Evolutionary conservation across 1,140 invertebrate species (phyloP).

Genomic region (Brachionus manjavacas): DNA sequence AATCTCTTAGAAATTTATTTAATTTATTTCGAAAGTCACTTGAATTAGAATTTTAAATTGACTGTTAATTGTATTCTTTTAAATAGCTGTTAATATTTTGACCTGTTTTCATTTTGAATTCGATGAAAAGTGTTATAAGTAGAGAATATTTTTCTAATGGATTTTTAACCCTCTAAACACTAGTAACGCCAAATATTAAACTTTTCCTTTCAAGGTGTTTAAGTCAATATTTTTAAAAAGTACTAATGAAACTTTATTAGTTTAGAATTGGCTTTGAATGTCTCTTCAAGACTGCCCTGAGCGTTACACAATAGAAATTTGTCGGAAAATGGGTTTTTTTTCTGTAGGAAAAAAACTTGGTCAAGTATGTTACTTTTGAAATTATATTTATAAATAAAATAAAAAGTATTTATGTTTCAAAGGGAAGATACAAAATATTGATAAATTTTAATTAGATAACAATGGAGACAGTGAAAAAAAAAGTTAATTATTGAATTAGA

Average conservation of each 20-base stretch:
- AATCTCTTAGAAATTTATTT: slow-evolving; percentile 3
- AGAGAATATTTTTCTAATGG: slow-evolving; percentile 28
- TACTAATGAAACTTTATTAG: not conserved
- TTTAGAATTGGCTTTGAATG: not conserved
- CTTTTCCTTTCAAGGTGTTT: slow-evolving; percentile 3
- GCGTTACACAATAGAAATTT: not conserved
- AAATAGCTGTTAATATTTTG: slow-evolving; percentile 31
- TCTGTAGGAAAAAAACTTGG: too few species aligned
- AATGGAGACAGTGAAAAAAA: not conserved
- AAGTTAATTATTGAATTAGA: not conserved
- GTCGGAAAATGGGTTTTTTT: not conserved
- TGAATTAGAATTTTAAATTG: slow-evolving; percentile 23
- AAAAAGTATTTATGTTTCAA: not conserved
- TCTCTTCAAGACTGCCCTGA: not conserved
- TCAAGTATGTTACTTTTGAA: not conserved
- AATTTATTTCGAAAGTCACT: slow-evolving; percentile 15
- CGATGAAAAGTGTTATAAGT: slow-evolving; percentile 20
- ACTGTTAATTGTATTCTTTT: slow-evolving; percentile 11
- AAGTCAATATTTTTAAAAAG: not conserved
- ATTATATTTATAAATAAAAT: not conserved
- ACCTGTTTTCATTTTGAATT: slow-evolving; percentile 1
- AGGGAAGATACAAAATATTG: not conserved
- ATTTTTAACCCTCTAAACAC: not conserved
- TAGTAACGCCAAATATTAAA: not conserved
- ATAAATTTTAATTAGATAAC: not conserved